Base-by-base conservation (phyloP, 2,113 vertebrate genomes). In the Oophaga pumilio region DNA sequence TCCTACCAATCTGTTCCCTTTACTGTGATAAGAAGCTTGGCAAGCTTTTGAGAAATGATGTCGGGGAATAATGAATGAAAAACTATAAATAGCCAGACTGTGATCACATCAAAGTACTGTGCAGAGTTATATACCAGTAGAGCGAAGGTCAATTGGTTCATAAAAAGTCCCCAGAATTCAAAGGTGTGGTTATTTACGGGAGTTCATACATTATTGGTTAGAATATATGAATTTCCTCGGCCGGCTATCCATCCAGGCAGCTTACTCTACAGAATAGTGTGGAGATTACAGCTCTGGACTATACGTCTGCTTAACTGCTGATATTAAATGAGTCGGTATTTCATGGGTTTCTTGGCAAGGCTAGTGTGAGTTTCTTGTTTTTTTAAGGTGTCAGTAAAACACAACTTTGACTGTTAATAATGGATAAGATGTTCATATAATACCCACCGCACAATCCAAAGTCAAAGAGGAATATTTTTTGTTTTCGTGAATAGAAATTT, bases 141-240 rank as follows among this genome's bases (percentile, higher is more conserved):
- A 77, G n/a, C 53, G 69, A 84, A 84, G 80, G 87, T 88, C 87
- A 88, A 68, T 88, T 88, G 87, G 71, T 88, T 88, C 53, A 88
- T 84, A 88, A 88, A 88, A 82, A 84, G 80, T 66, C 87, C 66
- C 57, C 81, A 43, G 81, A 76, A 82, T 52, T 84, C 87, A 83
- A 49, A 88, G 87, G 71, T 77, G 81, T 82, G 81, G 80, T 88
- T 88, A 88, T 88, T 88, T 88, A 88, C 69, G 33, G 60, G 81
- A 24, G 24, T 50, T 84, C 59, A 68, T 84, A 84, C 81, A 77
- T 88, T 84, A 88, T 64, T 88, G 80, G 80, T 56, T 84, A 84
- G 80, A 88, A 84, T 84, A 84, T 56, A 88, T 76, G 24, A 84
- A 84, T 84, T 83, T 84, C 20, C 12, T 18, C 24, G 77, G 87